Conservation (phyloP, 2,113 vertebrate genomes). For the Triplophysa tibetana region DNA sequence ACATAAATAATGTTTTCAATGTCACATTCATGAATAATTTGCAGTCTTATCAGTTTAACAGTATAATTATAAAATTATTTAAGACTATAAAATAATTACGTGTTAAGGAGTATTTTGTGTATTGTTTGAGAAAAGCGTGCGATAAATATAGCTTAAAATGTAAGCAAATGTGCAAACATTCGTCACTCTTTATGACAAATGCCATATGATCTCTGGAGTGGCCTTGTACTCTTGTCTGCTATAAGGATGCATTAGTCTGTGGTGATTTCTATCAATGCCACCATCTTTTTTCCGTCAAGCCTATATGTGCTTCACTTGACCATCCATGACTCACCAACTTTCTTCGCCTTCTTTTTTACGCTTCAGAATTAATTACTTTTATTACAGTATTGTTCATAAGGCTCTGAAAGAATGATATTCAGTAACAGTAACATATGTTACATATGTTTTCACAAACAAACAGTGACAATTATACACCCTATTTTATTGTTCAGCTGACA, state of each 20-base stretch:
- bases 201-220: neutral
- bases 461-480: no score
- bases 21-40: neutral
- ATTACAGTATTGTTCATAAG: no score
- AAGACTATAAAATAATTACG: neutral
- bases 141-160: neutral
- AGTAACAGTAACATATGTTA: no score
- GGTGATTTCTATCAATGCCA: conserved; percentile 50
- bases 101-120: neutral
- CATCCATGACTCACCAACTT: neutral
- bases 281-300: conserved; percentile 11
- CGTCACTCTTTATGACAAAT: neutral
- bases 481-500: no score
- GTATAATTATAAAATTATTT: neutral
- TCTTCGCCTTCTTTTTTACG: neutral
- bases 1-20: neutral
- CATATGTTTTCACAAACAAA: no score
- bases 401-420: neutral
- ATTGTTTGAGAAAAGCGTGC: neutral
- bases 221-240: conserved; percentile 53
- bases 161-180: neutral
- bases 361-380: neutral
- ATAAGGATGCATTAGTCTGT: conserved; percentile 56
- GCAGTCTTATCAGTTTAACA: neutral
- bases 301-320: neutral